Percentiles rank a stretch among this genome's conserved stretches.
These are phyloP conservation scores for Anguilla japonica DNA, from an alignment of 2,113 vertebrate species.

Conservation along the genomic window DNA sequence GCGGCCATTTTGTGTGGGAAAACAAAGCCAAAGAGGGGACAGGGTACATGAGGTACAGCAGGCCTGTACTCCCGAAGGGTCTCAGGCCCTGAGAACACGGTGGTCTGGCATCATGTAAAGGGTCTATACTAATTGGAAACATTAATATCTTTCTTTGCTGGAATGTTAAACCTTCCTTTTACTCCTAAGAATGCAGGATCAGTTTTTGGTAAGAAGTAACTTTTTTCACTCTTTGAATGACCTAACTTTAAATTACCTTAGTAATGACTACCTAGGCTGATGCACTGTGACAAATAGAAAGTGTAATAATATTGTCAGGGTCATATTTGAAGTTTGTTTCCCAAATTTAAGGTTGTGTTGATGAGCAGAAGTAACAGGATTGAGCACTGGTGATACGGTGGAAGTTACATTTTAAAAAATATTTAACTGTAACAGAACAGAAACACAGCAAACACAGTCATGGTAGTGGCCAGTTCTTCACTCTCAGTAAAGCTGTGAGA, in stretches of 20 bases:
- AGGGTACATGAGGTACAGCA: neutral
- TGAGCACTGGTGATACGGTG: no score
- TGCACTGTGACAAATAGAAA: neutral
- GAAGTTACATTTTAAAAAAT: no score
- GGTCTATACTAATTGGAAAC: neutral
- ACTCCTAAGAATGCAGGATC: neutral
- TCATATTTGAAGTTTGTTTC: no score
- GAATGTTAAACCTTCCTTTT: neutral
- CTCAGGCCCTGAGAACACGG: neutral
- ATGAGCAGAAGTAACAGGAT: no score
- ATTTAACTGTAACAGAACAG: no score
- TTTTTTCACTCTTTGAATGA: neutral
- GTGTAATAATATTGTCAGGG: neutral
- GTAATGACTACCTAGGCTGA: neutral
- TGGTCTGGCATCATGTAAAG: neutral
- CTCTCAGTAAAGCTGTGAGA: no score
- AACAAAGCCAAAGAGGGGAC: neutral
- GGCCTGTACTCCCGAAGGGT: no score
- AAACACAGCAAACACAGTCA: no score
- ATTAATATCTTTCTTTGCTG: neutral
- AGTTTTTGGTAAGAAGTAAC: neutral
- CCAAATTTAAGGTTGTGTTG: no score
- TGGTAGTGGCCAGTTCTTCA: no score
- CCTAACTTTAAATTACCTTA: no score
- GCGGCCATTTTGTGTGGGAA: neutral